Conservation (phyloP, 2,888 invertebrate species). For the Ophraella communa region DNA sequence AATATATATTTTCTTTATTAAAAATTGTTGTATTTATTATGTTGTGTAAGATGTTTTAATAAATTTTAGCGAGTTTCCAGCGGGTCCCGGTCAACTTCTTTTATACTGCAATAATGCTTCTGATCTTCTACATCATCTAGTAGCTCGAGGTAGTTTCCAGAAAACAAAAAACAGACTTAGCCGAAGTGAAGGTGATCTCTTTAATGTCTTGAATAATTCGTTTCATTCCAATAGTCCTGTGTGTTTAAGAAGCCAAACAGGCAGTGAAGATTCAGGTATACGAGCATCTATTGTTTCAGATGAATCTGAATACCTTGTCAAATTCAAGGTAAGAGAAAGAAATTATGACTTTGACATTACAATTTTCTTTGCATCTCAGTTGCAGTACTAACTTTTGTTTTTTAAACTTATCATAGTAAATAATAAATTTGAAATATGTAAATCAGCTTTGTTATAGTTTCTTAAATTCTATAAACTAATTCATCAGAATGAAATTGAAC, state of each 20-base stretch:
- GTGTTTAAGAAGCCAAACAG: slow-evolving; percentile 52
- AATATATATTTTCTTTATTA: too few relatives aligned
- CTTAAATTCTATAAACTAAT: too few relatives aligned
- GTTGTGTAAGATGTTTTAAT: too few relatives aligned
- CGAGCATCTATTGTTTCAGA: slow-evolving; percentile 56
- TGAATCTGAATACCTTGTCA: slow-evolving; percentile 50
- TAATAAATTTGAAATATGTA: too few relatives aligned
- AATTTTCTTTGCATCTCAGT: too few relatives aligned
- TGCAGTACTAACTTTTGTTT: too few relatives aligned
- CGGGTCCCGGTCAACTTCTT: slow-evolving; percentile 63
- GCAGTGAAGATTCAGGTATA: slow-evolving; percentile 57
- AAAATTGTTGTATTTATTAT: too few relatives aligned
- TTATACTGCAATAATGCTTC: slow-evolving; percentile 62
- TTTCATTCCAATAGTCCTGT: slow-evolving; percentile 50
- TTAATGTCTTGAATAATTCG: slow-evolving; percentile 38
- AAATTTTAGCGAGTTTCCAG: slow-evolving; percentile 61
- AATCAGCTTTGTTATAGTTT: too few relatives aligned
- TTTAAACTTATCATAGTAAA: too few relatives aligned
- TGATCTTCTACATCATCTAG: slow-evolving; percentile 59
- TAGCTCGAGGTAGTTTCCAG: slow-evolving; percentile 59
- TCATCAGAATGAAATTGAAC: too few relatives aligned
- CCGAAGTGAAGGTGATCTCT: slow-evolving; percentile 63
- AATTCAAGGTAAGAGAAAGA: slow-evolving; percentile 50
- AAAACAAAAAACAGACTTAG: slow-evolving; percentile 56
- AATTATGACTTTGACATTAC: too few relatives aligned